Base-by-base conservation (phyloP, 2,113 vertebrate species). In the Tragelaphus scriptus region DNA sequence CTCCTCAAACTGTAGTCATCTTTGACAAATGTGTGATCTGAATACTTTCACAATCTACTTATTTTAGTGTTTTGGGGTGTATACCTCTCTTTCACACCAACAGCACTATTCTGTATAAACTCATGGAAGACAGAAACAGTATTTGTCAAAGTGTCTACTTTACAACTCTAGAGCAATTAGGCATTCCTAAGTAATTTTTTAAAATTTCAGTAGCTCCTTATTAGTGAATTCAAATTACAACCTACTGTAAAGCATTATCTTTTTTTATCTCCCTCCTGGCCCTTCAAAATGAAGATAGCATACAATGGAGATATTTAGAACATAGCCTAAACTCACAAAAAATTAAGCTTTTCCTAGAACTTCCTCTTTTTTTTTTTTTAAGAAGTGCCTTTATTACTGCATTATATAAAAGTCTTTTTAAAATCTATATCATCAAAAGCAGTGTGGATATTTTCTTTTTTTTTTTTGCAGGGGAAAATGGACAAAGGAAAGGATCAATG, bases 121-220 rank as follows among this genome's bases (percentile, higher is more conserved):
- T 81, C 58, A 92, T 55, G 26, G 92, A 95, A 92, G 36, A 75
- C 21, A 85, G 61, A 91, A 95, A 94, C 0, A 13, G n/a, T 94
- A 88, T 85, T 28, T 97, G 56, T 14, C 26, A 85, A 85, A 88
- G 8, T 95, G 88, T 85, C 75, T 95, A 95, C 44, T 94, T 96
- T 93, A 96, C 94, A 97, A 95, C 53, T 84, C 51, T 93, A 44
- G 21, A 95, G 81, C 47, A 95, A 95, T 59, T 95, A 92, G 58
- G 44, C 5, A 96, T 7, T 59, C 40, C 56, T 88, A 91, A 30
- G 44, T 36, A 77, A 16, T 85, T 84, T 95, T 51, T 75, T 68
- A 21, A 68, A 71, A 1, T 65, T 51, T 77, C n/a, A 47, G 3
- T 71, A 81, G 16, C 86, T 90, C 81, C 55, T 79, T 92, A 84